Evolutionary conservation across 2,113 vertebrate species (phyloP).

Genomic region (Aythya baeri): DNA sequence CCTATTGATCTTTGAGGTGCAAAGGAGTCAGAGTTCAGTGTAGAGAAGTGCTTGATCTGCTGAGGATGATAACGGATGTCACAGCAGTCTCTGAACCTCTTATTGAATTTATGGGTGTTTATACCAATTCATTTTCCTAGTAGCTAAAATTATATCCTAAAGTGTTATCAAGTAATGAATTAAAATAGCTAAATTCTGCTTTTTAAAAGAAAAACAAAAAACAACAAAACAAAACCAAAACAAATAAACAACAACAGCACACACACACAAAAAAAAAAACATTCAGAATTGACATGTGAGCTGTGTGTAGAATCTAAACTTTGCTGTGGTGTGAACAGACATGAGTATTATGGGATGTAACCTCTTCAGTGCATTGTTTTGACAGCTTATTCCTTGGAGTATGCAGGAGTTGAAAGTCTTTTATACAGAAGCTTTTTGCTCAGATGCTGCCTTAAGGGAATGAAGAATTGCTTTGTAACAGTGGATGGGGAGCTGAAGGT

Average conservation of each 20-base stretch:
- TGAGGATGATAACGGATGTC: background rate
- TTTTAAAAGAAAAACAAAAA: background rate
- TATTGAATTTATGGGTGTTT: background rate
- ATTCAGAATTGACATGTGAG: background rate
- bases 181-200: background rate
- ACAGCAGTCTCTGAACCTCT: background rate
- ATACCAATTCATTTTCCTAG: background rate
- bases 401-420: background rate
- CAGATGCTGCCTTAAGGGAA: background rate
- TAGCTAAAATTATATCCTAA: background rate
- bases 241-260: too few relatives aligned
- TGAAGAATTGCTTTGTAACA: slow-evolving; percentile 13
- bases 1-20: background rate
- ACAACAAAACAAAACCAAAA: background rate
- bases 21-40: background rate
- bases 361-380: background rate
- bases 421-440: background rate
- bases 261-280: too few relatives aligned
- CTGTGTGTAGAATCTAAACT: background rate
- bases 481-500: background rate
- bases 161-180: background rate
- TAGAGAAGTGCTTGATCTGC: background rate
- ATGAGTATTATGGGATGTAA: background rate
- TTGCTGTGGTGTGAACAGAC: background rate
- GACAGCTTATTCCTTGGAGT: background rate